Percentiles rank a stretch among this genome's conserved stretches.
These are phyloP conservation scores for Pseudotriccus pelzelni DNA, from an alignment of 2,797 vertebrate species.

Conservation along the genomic window DNA sequence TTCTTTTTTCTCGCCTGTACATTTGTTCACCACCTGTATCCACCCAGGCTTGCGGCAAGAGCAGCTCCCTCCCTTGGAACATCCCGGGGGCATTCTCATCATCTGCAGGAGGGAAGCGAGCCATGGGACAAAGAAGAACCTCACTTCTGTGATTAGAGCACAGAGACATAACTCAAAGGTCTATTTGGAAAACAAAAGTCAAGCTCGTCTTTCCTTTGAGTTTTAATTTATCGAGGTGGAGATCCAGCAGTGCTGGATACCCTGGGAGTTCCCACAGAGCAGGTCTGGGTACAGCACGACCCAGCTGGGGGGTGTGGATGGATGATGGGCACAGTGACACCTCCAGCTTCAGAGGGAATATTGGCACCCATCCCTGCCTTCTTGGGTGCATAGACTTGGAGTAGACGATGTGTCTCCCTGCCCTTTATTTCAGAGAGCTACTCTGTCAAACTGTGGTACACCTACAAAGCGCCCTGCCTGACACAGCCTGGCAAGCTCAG, in stretches of 20 bases:
- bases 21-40: not conserved
- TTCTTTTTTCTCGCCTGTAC: not conserved
- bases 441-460: not conserved
- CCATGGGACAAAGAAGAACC: not conserved
- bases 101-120: not conserved
- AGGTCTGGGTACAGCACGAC: fast-evolving
- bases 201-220: not conserved
- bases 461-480: not conserved
- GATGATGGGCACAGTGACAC: not conserved
- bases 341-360: not conserved
- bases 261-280: not conserved
- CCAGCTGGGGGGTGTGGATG: not conserved
- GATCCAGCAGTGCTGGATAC: not conserved
- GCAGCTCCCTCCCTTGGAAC: not conserved
- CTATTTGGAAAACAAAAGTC: not conserved
- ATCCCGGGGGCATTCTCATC: fast-evolving
- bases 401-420: not conserved
- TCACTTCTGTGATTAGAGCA: not conserved
- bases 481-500: not conserved
- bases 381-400: fast-evolving
- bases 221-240: not conserved
- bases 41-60: not conserved
- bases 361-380: not conserved
- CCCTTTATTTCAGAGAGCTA: not conserved
- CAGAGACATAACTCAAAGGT: not conserved